Evolutionary conservation across 2,113 vertebrate species (phyloP), one percentile per base, ranked within the genome.

Genomic region (Numida meleagris): DNA sequence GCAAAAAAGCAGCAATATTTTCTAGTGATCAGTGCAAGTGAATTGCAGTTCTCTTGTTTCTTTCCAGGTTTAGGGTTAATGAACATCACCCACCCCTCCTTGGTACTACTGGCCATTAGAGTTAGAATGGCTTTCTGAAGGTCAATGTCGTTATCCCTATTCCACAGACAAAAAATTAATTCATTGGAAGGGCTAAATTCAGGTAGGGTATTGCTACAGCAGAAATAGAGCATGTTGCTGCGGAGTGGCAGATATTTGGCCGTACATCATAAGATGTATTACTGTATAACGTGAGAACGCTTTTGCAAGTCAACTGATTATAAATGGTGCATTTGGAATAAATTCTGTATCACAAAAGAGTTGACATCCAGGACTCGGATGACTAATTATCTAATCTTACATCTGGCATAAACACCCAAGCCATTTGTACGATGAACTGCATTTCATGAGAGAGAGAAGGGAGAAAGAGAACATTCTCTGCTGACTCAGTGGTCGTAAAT

Each of bases 371-470:
- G 91, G 93, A 31, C 92, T 94, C 82, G 50, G 89, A 81, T 96
- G 95, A 96, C 82, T 95, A 95, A 96, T 96, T 95, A 95, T 94
- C 94, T 95, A 92, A 94, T 95, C 94, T 92, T 91, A 86, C 87
- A 95, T 96, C 96, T 96, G 95, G 96, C 95, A 93, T 96, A 96
- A 96, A 95, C 94, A 94, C 33, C 85, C 74, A 31, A 86, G 85
- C 89, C 94, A 95, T 94, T 95, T 94, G 82, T 83, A 57, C 90
- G 82, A 95, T 95, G 94, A 83, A 94, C 50, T 93, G 88, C 72
- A 1, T 68, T 61, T 72, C 94, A 59, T 50, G 2, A 16, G 85
- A 71, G 84, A 1, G 87, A 79, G 77, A 19, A 76, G 43, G 71
- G 83, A 94, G 93, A 9, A 5, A 68, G 89, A 40, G 94, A 96